phyloP scores from a whole-genome alignment of 2,113 vertebrate genomes.

The Fulmarus glacialis region DNA sequence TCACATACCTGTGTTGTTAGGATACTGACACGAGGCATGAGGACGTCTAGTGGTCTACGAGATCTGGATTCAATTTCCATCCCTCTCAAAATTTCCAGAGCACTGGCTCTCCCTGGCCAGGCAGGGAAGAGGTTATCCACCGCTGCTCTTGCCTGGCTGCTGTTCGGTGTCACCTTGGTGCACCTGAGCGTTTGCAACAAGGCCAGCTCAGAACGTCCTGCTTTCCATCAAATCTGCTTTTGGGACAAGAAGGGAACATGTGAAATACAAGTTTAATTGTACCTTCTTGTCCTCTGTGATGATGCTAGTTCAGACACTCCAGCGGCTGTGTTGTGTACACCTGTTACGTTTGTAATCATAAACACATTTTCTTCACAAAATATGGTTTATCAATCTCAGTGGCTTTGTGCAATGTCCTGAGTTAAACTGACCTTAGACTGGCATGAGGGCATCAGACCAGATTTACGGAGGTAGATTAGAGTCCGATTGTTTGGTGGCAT shows the following conservation, averaged over 20 bases:
- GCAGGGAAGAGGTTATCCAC: background rate
- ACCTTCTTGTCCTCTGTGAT: background rate
- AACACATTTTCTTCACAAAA: background rate
- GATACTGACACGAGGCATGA: background rate
- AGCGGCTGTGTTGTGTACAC: background rate
- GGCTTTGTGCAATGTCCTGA: background rate
- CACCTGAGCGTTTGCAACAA: fast-evolving
- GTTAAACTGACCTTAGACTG: background rate
- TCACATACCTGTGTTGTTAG: background rate
- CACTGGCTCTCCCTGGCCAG: background rate
- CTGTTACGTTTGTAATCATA: background rate
- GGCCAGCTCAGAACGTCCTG: background rate
- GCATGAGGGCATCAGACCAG: background rate
- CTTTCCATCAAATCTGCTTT: background rate
- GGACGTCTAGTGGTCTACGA: background rate
- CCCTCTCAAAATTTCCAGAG: background rate
- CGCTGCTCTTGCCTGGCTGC: background rate
- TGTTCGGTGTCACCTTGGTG: fast-evolving
- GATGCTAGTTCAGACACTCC: background rate
- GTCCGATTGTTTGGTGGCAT: background rate
- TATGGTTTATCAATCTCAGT: background rate
- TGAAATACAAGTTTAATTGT: background rate
- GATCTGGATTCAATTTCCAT: background rate
- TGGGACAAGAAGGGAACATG: background rate
- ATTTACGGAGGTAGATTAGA: background rate